These are phyloP conservation scores for Andrena trimmerana DNA, from an alignment of 2,888 invertebrate species.

Conservation along the genomic window DNA sequence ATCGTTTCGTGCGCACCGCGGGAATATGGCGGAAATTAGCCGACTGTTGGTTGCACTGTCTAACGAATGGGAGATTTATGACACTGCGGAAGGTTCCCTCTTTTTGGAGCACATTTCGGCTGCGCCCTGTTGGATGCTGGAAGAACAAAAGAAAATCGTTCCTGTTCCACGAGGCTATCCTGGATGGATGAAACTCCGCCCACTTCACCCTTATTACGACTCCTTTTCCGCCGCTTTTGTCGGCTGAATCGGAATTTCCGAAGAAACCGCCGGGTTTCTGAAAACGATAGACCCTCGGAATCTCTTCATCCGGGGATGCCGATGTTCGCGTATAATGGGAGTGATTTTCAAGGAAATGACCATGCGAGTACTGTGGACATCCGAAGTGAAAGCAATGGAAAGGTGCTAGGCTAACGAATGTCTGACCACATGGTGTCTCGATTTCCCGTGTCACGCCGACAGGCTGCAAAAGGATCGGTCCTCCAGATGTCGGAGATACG, in stretches of 20 bases:
- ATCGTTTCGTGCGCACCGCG: background rate
- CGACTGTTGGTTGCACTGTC: conserved; percentile 76
- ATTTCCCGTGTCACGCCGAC: conserved; percentile 35
- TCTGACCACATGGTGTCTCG: conserved; percentile 46
- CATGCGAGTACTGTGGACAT: background rate
- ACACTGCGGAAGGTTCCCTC: conserved; percentile 27
- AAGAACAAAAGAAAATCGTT: conserved; percentile 72
- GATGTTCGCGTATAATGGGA: background rate
- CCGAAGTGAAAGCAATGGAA: background rate
- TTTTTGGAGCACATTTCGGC: conserved; percentile 34
- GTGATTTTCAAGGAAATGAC: background rate
- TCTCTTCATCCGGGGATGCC: background rate
- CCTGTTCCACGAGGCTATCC: conserved; percentile 48
- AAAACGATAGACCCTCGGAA: background rate
- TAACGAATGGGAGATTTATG: conserved; percentile 76
- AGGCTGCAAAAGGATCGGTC: conserved; percentile 26
- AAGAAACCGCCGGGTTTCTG: conserved; percentile 1
- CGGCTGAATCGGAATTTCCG: conserved; percentile 65
- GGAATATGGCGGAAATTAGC: conserved; percentile 56
- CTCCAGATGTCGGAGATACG: conserved; percentile 55
- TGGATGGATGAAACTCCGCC: conserved; percentile 72
- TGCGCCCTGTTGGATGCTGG: conserved; percentile 53
- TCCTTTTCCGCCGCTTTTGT: conserved; percentile 74
- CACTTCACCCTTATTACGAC: conserved; percentile 77
- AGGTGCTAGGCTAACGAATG: conserved; percentile 4